A percentile compares a stretch with the other conserved stretches of the same genome.
Conservation (phyloP, 2,888 invertebrate genomes). For the Amblyjoppa proteus region DNA sequence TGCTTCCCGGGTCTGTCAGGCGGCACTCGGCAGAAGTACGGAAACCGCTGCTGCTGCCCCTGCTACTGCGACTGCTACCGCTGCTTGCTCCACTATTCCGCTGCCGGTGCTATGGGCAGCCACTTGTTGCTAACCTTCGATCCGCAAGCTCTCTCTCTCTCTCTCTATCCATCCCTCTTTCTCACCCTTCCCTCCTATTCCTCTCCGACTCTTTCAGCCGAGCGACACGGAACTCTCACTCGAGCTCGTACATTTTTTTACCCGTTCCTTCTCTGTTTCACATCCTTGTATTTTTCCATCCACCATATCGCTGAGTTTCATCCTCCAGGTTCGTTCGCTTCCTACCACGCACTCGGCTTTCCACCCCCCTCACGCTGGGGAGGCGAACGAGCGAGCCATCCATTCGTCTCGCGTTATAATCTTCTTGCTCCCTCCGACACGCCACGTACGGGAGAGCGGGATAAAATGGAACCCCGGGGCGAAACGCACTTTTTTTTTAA, state of each 20-base stretch:
- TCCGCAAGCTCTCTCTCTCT: conserved; percentile 61
- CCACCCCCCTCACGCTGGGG: neutral
- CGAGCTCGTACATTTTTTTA: conserved; percentile 42
- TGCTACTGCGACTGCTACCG: conserved; percentile 35
- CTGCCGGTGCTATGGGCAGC: conserved; percentile 69
- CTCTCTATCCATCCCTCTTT: conserved; percentile 46
- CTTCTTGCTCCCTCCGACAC: conserved; percentile 26
- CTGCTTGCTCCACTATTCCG: conserved; percentile 18
- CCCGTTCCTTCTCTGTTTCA: conserved; percentile 23
- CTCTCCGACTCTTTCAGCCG: conserved; percentile 11
- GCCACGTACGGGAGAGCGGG: neutral
- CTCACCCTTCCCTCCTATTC: neutral
- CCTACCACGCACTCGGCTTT: conserved; percentile 2
- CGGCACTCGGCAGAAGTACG: conserved; percentile 65
- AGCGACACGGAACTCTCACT: conserved; percentile 37
- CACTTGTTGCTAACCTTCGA: conserved; percentile 83
- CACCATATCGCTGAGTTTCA: conserved; percentile 12
- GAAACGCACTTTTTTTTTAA: neutral
- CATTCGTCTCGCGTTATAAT: conserved; percentile 11
- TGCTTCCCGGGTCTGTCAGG: conserved; percentile 74
- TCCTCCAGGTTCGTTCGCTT: conserved; percentile 1
- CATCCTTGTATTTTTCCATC: conserved; percentile 48
- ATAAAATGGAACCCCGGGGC: neutral
- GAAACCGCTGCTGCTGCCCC: conserved; percentile 46
- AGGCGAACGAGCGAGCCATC: neutral